phyloP scores from a whole-genome alignment of 1,140 invertebrate species.

The Trichogramma pretiosum region DNA sequence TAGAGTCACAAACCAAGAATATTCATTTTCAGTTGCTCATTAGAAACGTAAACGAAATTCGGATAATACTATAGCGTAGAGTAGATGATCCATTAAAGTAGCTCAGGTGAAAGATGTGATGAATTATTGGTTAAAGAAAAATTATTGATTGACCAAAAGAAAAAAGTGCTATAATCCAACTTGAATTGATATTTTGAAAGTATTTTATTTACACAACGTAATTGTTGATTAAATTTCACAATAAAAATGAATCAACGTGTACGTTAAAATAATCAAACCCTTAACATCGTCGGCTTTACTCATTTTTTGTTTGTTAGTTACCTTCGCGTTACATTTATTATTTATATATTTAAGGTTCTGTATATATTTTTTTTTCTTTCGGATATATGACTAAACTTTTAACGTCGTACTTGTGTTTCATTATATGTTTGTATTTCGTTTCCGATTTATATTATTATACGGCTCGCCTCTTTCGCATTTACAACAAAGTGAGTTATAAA shows the following conservation, averaged over 20 bases:
- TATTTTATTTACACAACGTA: slow-evolving; percentile 20
- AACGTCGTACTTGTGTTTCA: background rate
- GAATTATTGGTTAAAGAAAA: too few relatives aligned
- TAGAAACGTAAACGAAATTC: background rate
- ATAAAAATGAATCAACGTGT: slow-evolving; percentile 10
- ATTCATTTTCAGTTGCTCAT: too few relatives aligned
- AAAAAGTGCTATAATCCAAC: too few relatives aligned
- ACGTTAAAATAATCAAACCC: slow-evolving; percentile 9
- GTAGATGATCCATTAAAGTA: too few relatives aligned
- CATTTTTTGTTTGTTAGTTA: slow-evolving; percentile 1
- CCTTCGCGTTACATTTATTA: background rate
- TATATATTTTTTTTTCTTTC: slow-evolving; percentile 1
- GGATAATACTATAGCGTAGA: background rate
- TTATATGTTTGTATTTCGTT: too few relatives aligned
- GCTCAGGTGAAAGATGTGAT: too few relatives aligned
- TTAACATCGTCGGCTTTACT: slow-evolving; percentile 7
- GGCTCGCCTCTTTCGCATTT: too few relatives aligned
- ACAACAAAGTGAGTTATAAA: too few relatives aligned
- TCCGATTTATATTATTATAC: too few relatives aligned
- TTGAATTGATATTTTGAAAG: slow-evolving; percentile 12
- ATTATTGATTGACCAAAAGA: background rate
- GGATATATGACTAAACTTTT: slow-evolving; percentile 3
- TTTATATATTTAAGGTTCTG: slow-evolving; percentile 5
- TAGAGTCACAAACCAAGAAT: too few relatives aligned
- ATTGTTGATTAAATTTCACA: slow-evolving; percentile 15